Base-by-base conservation (phyloP, 2,888 invertebrate species). In the Iselma pallidipennis region DNA sequence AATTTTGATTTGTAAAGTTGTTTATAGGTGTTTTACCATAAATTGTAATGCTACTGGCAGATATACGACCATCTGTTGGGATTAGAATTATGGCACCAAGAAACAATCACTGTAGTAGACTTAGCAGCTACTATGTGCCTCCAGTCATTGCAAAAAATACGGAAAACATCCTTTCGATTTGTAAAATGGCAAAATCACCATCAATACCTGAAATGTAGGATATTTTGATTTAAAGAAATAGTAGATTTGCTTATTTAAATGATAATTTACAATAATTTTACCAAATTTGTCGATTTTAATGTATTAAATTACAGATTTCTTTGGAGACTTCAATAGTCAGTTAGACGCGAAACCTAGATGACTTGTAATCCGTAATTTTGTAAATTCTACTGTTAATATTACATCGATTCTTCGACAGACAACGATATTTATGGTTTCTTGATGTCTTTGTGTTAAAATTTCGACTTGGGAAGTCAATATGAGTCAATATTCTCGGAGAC, bases 401-500 rank as follows among this genome's bases (percentile, higher is more conserved):
- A n/a, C n/a, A n/a, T n/a, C n/a, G n/a, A 25, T 25, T 25, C 25
- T 6, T 25, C 25, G 25, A 25, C 4, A 25, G 6, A 25, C 6
- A 25, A 3, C 25, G 6, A 3, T 4, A 25, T 4, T 6, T 25
- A 3, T 25, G 3, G 25, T 25, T 25, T 4, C 6, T 25, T 25
- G 25, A 4, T 3, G 25, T 21, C 5, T 42, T 25, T 42, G 49
- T 28, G 14, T 3, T 12, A 19, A 29, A 49, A 49, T 55, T 16
- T 7, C 19, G 31, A 2, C 3, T 6, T 19, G n/a, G 21, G 29
- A 42, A 28, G 33, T 9, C 23, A 37, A n/a, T 21, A 45, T 23
- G 12, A 55, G 45, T 14, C 19, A 12, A 45, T 10, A 45, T 12
- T 14, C 49, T 37, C 14, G 59, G 68, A 70, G 66, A 68, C 57